phyloP scores from a whole-genome alignment of 2,113 vertebrate genomes.

The Oryctolagus cuniculus region DNA sequence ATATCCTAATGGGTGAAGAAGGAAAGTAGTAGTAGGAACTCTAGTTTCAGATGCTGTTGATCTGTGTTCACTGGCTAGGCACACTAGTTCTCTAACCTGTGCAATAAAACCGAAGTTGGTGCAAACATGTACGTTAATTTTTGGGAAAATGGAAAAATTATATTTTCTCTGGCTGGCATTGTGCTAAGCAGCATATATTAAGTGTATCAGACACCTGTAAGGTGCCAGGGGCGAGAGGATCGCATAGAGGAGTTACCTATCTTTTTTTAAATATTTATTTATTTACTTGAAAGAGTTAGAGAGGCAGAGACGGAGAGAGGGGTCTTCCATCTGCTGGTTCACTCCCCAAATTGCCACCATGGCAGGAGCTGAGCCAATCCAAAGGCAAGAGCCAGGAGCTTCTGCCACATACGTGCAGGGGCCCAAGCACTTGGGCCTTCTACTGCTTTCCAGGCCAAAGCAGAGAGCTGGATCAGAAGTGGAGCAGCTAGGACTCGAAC shows the following conservation, averaged over 20 bases:
- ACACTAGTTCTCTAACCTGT: neutral
- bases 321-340: no score
- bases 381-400: no score
- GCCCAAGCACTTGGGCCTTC: no score
- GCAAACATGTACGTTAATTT: neutral
- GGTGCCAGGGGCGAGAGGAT: neutral
- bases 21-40: neutral
- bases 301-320: no score
- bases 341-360: no score
- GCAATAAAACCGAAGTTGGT: neutral
- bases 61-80: neutral
- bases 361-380: no score
- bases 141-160: constrained; percentile 13
- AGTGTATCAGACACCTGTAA: neutral
- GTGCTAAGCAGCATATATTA: neutral
- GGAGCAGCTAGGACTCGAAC: no score
- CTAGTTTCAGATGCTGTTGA: neutral
- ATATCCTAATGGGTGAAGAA: neutral
- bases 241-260: neutral
- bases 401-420: no score
- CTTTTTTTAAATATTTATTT: no score
- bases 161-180: neutral
- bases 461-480: no score
- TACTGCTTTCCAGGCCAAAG: no score
- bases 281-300: no score